phyloP scores from a whole-genome alignment of 30 jellyfish, hydroid and myxozoan species.

The Hydractinia echinata region DNA sequence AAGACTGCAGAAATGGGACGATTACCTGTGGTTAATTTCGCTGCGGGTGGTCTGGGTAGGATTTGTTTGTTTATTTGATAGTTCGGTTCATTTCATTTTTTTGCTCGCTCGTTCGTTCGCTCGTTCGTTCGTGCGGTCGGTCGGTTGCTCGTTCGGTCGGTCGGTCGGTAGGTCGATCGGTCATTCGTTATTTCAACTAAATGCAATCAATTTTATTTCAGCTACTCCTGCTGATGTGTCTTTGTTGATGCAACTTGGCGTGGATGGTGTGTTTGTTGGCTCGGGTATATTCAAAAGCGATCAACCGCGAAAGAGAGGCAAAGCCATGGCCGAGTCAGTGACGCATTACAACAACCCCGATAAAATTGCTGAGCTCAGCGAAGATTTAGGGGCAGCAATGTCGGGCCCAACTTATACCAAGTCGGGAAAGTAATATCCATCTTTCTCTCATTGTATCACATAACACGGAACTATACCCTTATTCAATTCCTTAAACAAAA shows the following conservation, averaged over 20 bases:
- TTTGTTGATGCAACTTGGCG: slow-evolving; percentile 87
- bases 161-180: background rate
- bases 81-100: too few species aligned
- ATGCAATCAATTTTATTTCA: slow-evolving; percentile 2
- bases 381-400: slow-evolving; percentile 93
- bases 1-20: slow-evolving; percentile 85
- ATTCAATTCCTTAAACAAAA: too few species aligned
- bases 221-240: slow-evolving; percentile 93
- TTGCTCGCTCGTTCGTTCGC: background rate
- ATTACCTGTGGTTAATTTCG: slow-evolving; percentile 91
- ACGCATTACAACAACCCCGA: slow-evolving; percentile 71
- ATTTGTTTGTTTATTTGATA: background rate
- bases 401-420: slow-evolving; percentile 62
- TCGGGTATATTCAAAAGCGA: slow-evolving; percentile 95
- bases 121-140: too few species aligned
- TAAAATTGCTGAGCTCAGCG: slow-evolving; percentile 87
- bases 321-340: slow-evolving; percentile 94
- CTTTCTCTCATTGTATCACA: too few species aligned
- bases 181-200: background rate
- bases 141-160: too few species aligned
- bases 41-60: slow-evolving; percentile 97
- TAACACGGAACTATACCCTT: too few species aligned
- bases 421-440: too few species aligned
- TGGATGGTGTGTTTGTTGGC: slow-evolving; percentile 97
- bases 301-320: slow-evolving; percentile 75